A percentile compares a stretch with the other conserved stretches of the same genome.
Conservation (phyloP, 2,797 vertebrate species). For the Vultur gryphus region DNA sequence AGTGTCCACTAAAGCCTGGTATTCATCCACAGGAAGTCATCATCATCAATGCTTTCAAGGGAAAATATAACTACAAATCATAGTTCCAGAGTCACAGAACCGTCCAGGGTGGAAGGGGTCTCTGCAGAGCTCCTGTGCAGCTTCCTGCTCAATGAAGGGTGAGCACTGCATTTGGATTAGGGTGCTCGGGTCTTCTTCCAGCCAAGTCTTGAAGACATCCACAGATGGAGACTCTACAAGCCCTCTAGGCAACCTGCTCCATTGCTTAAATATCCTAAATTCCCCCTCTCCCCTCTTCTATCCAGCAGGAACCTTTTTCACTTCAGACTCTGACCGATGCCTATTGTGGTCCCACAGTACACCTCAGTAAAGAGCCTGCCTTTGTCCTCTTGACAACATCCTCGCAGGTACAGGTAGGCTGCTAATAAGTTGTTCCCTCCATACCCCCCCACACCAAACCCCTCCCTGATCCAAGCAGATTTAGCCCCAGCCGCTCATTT, state of each 20-base stretch:
- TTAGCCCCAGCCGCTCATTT: not conserved
- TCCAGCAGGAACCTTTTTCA: not conserved
- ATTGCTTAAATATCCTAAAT: not conserved
- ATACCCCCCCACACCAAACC: rapidly evolving
- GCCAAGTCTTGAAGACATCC: not conserved
- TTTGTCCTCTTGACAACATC: not conserved
- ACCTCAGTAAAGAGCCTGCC: not conserved
- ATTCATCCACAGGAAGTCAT: not conserved
- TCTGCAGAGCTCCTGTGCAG: not conserved
- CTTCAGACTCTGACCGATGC: not conserved
- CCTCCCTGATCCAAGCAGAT: not conserved
- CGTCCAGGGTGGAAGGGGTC: not conserved
- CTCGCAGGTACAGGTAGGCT: not conserved
- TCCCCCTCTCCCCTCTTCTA: not conserved
- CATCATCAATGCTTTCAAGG: not conserved
- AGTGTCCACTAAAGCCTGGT: not conserved
- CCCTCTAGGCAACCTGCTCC: not conserved
- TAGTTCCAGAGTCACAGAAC: not conserved
- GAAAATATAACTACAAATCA: not conserved
- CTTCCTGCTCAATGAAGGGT: not conserved
- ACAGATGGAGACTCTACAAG: not conserved
- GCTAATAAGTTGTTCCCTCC: not conserved
- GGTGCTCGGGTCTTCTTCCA: not conserved
- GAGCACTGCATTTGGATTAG: not conserved
- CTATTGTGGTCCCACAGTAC: not conserved